Percentiles rank a stretch among this genome's conserved stretches.
These are phyloP conservation scores for Phortica magna DNA, from an alignment of 2,888 invertebrate species.

Conservation along the genomic window DNA sequence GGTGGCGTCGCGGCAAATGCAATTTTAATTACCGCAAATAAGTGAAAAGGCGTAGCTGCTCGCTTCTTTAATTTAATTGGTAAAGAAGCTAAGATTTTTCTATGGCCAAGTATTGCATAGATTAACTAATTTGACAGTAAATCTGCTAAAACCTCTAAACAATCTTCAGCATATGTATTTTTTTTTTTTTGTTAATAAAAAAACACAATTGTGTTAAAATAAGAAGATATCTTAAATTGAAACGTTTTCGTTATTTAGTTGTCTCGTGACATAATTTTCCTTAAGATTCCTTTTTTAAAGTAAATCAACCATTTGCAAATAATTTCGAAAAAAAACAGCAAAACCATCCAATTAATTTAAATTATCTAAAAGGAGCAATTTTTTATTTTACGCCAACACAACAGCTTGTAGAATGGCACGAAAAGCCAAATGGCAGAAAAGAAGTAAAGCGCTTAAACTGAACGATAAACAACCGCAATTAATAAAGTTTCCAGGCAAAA, in stretches of 20 bases:
- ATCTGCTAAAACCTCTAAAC: too few relatives aligned
- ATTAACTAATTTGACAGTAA: too few relatives aligned
- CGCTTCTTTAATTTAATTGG: not conserved
- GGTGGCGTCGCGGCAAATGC: conserved; percentile 51
- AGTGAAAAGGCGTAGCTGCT: conserved; percentile 42
- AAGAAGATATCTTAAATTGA: too few relatives aligned
- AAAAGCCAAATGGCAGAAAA: conserved; percentile 36
- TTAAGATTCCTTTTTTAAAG: not conserved
- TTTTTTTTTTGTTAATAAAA: too few relatives aligned
- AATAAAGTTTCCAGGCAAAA: conserved; percentile 61
- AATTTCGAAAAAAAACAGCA: conserved; percentile 55
- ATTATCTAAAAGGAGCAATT: conserved; percentile 56
- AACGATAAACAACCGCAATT: conserved; percentile 71
- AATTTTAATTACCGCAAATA: conserved; percentile 70
- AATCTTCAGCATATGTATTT: too few relatives aligned
- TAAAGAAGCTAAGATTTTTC: conserved; percentile 6
- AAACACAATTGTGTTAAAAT: too few relatives aligned
- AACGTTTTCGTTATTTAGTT: too few relatives aligned
- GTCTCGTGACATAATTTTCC: too few relatives aligned
- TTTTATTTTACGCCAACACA: conserved; percentile 24
- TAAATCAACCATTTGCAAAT: not conserved
- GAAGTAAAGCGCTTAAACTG: conserved; percentile 51
- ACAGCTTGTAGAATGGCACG: conserved; percentile 16
- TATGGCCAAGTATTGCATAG: not conserved
- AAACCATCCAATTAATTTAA: conserved; percentile 69